Evolutionary conservation across 2,113 vertebrate species (phyloP), one percentile per base, ranked within the genome.

Genomic region (Amblyopsis rosae): DNA sequence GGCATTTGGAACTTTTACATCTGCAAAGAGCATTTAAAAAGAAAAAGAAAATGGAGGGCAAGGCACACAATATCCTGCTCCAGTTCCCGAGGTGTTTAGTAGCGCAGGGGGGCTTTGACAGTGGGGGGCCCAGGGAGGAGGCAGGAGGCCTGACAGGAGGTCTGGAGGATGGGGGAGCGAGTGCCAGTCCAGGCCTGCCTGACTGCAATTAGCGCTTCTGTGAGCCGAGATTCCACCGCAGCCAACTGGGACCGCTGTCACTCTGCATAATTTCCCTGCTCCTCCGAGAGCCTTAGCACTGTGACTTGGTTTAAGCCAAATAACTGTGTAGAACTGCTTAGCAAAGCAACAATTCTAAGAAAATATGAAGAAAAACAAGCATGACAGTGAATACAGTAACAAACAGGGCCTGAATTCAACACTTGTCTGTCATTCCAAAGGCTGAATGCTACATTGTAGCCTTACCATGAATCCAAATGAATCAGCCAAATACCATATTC

Each of bases 161-260:
- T 90, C 88, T 80, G 75, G 75, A 77, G 84, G 84, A 83, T 80
- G 80, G 75, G 69, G 80, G 82, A 79, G 46, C 10, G 62, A 55
- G 75, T 72, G 70, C 90, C 80, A 87, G 90, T 74, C 86, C 66
- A 57, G 88, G 88, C 88, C 81, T 88, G 89, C 72, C 86, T 77
- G 60, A 62, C 68, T 86, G 85, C 87, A 90, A 89, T 92, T 90
- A 90, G 84, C 72, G 73, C 72, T 81, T 79, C 82, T 86, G 71
- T 65, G 72, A 84, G 82, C 71, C 61, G 62, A 86, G 86, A 88
- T 90, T 90, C 86, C 87, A 71, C 68, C 69, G 71, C 84, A 77
- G 86, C 81, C 81, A 74, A 82, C 72, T 75, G 75, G 69, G 59
- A 73, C 80, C 67, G 59, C 75, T 79, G 62, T 59, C 76, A 70